Evolutionary conservation across 2,888 invertebrate genomes (phyloP).

Genomic region (Pecten maximus): DNA sequence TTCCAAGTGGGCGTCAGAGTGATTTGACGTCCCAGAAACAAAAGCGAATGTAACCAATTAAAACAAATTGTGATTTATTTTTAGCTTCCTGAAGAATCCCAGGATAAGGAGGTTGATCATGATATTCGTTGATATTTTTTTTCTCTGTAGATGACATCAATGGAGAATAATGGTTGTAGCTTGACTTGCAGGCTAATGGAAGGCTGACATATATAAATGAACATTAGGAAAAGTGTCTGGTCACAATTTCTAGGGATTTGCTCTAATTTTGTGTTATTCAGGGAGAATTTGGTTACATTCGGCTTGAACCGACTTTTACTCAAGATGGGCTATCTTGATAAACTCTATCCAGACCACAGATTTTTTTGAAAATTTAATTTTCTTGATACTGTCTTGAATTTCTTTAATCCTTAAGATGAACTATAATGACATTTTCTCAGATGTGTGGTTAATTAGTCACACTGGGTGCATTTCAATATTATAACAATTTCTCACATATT

Average conservation of each 20-base stretch:
- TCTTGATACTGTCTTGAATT: background rate
- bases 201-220: slow-evolving; percentile 26
- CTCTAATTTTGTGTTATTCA: slow-evolving; percentile 9
- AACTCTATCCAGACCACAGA: background rate
- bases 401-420: background rate
- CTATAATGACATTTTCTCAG: background rate
- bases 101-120: background rate
- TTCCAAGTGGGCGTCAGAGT: background rate
- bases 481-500: background rate
- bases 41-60: slow-evolving; percentile 24
- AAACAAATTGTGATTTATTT: slow-evolving; percentile 22
- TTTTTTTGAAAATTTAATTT: background rate
- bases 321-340: background rate
- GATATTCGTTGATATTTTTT: background rate
- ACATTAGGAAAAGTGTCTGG: background rate
- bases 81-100: slow-evolving; percentile 9
- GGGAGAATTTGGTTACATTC: background rate
- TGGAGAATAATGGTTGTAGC: background rate
- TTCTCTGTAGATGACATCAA: background rate
- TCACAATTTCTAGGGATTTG: background rate
- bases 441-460: too few species aligned
- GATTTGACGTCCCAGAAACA: background rate
- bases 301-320: background rate
- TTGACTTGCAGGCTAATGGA: background rate
- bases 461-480: background rate